Evolutionary conservation across 2,797 vertebrate species (phyloP), one percentile per base, ranked within the genome.

Genomic region (Neomorphus geoffroyi): DNA sequence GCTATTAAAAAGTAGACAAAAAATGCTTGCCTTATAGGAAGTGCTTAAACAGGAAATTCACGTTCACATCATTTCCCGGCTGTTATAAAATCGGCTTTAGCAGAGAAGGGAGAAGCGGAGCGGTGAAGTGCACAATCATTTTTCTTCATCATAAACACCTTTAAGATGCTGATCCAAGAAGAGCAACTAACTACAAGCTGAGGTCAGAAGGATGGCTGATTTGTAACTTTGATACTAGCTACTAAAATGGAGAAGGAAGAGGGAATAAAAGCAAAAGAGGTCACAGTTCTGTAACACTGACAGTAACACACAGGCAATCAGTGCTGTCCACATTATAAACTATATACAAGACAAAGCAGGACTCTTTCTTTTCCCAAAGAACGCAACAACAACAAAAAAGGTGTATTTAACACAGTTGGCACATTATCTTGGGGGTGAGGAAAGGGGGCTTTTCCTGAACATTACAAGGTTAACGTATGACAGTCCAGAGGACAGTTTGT

Each of bases 311-410:
- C 95, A 58, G 92, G 90, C 83, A 95, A 97, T 94, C 96, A 97
- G 92, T 86, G 95, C 94, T 95, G 95, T 75, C 93, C 97, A 98
- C 95, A 97, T 97, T 89, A 94, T 96, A 95, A 96, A 96, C 96
- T 98, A 98, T 98, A 96, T 98, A 98, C 98, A 98, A 75, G 75
- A 93, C 60, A 50, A 97, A 86, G 94, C 93, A 91, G 85, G 80
- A 43, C 65, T 73, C 53, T 80, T 69, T 80, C 69, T 73, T 91
- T 71, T 77, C 72, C 67, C 94, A 85, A 70, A 85, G 90, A 93
- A 93, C 0, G 14, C 62, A 92, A 80, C 91, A 60, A 71, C 71
- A 89, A 70, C 82, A 69, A 71, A 73, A 88, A 69, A 54, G 51
- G n/a, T 69, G 75, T 87, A 23, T 51, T 78, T 70, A 91, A 79